Evolutionary conservation across 1,140 invertebrate genomes (phyloP).

Genomic region (Zaprionus taronus): DNA sequence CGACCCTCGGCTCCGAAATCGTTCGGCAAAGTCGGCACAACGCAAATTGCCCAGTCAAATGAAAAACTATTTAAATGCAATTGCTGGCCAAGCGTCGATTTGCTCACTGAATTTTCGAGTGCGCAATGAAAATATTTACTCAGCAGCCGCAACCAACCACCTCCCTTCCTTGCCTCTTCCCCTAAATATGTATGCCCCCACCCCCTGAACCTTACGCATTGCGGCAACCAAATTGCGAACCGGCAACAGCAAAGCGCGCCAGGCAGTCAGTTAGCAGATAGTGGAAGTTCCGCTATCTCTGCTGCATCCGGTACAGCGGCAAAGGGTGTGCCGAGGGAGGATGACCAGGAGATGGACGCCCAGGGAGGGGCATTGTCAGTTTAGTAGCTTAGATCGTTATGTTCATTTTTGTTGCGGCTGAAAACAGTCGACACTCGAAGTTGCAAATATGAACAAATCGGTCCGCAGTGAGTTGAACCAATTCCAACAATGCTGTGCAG

Average conservation of each 20-base stretch:
- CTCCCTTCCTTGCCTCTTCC: background rate
- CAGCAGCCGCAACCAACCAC: background rate
- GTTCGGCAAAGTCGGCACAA: constrained; percentile 8
- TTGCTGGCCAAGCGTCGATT: constrained; percentile 78
- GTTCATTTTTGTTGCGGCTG: constrained; percentile 31
- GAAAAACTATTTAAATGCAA: constrained; percentile 82
- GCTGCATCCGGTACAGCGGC: constrained; percentile 34
- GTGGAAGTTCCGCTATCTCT: constrained; percentile 42
- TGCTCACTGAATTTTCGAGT: constrained; percentile 75
- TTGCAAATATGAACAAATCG: constrained; percentile 45
- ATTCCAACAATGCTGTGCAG: background rate
- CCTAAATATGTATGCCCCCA: background rate
- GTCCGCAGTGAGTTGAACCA: background rate
- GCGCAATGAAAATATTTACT: constrained; percentile 49
- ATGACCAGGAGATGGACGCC: background rate
- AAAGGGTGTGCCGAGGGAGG: background rate
- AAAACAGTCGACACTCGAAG: constrained; percentile 30
- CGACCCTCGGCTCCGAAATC: background rate
- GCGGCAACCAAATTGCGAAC: constrained; percentile 10
- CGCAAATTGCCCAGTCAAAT: constrained; percentile 72
- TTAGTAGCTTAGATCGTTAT: constrained; percentile 39
- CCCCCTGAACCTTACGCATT: background rate
- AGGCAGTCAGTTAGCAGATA: constrained; percentile 37
- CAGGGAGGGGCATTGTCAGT: constrained; percentile 8
- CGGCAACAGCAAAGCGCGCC: background rate